Conservation (phyloP, 2,888 invertebrate species). For the Eremobia ochroleuca region DNA sequence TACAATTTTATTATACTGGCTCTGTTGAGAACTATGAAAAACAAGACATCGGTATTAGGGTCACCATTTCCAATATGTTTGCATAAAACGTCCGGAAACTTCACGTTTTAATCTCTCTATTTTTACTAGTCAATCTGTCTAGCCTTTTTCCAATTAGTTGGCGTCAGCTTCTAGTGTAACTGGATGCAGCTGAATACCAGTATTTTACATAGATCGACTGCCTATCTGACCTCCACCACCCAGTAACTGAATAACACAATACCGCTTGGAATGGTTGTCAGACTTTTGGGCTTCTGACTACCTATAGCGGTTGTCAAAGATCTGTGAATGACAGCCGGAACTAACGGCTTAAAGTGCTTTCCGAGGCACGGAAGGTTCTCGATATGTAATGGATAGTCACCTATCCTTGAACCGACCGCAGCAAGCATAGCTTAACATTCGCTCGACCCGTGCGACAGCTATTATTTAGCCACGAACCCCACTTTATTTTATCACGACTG, state of each 20-base stretch:
- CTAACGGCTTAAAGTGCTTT: too few species aligned
- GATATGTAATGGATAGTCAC: background rate
- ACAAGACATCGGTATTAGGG: background rate
- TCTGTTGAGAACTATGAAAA: background rate
- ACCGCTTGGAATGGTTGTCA: background rate
- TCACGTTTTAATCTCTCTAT: background rate
- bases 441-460: background rate
- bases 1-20: background rate
- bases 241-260: background rate
- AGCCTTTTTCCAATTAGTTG: background rate
- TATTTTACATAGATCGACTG: background rate
- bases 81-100: background rate
- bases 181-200: background rate
- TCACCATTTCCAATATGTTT: background rate
- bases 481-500: too few species aligned
- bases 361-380: background rate
- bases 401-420: background rate
- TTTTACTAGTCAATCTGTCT: background rate
- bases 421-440: background rate
- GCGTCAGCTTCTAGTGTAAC: background rate
- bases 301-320: background rate
- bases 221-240: background rate
- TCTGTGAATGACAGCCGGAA: background rate
- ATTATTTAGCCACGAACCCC: background rate
- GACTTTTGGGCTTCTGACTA: background rate